Percentiles rank a stretch among this genome's conserved stretches.
These are phyloP conservation scores for Odontamblyopus rebecca DNA, from an alignment of 2,797 vertebrate species.

Conservation along the genomic window DNA sequence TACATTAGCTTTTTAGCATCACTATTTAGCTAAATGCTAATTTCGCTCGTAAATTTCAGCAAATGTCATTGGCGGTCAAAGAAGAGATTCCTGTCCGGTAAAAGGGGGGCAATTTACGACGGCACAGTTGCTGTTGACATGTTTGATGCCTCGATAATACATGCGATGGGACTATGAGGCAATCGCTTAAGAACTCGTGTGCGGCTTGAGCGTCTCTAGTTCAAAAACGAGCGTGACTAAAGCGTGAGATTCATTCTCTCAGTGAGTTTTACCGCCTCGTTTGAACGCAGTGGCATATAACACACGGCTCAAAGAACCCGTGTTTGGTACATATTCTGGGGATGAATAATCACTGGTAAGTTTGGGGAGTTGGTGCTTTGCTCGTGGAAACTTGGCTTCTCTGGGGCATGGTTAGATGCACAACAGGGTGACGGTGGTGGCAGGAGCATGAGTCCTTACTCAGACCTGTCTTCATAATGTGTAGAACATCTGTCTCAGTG, in stretches of 20 bases:
- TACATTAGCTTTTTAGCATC: neutral
- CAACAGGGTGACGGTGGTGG: constrained; percentile 45
- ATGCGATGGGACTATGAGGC: neutral
- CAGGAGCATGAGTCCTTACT: constrained; percentile 45
- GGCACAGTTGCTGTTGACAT: neutral
- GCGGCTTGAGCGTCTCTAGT: constrained; percentile 20
- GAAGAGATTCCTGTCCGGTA: neutral
- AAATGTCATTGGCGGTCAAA: neutral
- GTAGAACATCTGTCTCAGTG: constrained; percentile 33
- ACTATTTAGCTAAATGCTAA: constrained; percentile 8
- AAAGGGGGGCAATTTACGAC: neutral
- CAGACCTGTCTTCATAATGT: constrained; percentile 30
- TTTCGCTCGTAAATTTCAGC: neutral
- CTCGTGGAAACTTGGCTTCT: constrained; percentile 36
- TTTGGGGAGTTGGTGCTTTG: constrained; percentile 38
- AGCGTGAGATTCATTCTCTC: constrained; percentile 58
- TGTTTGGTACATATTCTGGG: too few relatives aligned
- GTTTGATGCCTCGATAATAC: neutral
- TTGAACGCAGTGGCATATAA: too few relatives aligned
- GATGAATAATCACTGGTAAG: constrained; percentile 1
- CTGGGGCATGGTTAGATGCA: constrained; percentile 15
- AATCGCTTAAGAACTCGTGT: neutral
- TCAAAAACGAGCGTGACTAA: constrained; percentile 36
- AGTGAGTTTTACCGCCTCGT: constrained; percentile 25
- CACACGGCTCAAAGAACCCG: neutral